Conservation (phyloP, 2,888 invertebrate species). For the Tipula confusa region DNA sequence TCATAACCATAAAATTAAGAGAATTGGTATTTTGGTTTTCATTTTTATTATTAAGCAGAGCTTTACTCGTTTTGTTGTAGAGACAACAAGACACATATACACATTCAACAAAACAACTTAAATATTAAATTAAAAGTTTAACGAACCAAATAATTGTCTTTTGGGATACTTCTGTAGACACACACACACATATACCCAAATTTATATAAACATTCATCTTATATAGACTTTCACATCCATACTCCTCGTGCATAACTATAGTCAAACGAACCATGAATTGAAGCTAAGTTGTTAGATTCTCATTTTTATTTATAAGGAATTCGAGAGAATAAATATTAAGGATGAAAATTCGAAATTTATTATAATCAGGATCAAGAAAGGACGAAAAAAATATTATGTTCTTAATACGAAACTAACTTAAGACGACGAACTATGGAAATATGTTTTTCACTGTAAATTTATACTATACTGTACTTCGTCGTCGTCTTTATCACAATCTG, state of each 20-base stretch:
- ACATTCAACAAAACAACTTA: background rate
- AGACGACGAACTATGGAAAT: background rate
- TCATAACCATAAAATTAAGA: background rate
- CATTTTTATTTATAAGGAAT: slow-evolving; percentile 20
- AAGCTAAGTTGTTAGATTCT: background rate
- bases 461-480: background rate
- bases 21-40: background rate
- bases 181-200: background rate
- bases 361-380: background rate
- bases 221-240: background rate
- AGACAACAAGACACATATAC: background rate
- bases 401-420: background rate
- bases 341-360: slow-evolving; percentile 5
- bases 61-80: background rate
- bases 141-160: slow-evolving; percentile 20
- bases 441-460: background rate
- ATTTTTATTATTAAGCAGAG: background rate
- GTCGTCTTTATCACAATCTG: background rate
- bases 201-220: background rate
- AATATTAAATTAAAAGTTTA: slow-evolving; percentile 25
- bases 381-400: background rate
- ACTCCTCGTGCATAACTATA: background rate
- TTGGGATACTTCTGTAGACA: background rate
- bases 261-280: background rate
- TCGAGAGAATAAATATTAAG: background rate